phyloP scores from a whole-genome alignment of 2,113 vertebrate genomes.

The Butorides virescens region DNA sequence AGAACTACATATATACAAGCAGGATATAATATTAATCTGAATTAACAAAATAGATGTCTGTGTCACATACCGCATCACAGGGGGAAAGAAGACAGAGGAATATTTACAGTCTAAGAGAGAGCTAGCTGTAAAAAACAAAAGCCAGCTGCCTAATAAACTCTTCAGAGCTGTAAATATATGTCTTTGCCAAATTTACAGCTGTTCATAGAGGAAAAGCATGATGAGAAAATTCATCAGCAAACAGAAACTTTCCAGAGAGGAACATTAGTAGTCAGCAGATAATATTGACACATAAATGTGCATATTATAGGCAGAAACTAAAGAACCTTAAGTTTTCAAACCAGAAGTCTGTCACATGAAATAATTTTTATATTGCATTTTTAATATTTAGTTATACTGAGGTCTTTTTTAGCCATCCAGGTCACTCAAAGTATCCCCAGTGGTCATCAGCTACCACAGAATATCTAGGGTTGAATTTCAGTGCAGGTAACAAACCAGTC shows the following conservation, averaged over 20 bases:
- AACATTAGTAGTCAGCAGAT: background rate
- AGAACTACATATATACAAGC: background rate
- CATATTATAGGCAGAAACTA: background rate
- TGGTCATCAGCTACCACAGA: background rate
- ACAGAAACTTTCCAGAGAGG: background rate
- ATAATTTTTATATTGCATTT: background rate
- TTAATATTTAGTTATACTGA: background rate
- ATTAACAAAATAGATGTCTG: conserved; percentile 7
- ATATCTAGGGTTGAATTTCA: background rate
- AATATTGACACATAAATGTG: background rate
- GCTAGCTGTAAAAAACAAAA: background rate
- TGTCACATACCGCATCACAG: background rate
- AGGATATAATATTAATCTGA: background rate
- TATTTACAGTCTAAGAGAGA: background rate
- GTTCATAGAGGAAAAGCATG: background rate
- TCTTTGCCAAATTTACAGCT: conserved; percentile 19
- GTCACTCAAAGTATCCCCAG: background rate
- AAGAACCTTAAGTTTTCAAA: background rate
- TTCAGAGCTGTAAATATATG: background rate
- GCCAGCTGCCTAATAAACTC: background rate
- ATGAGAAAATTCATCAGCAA: background rate
- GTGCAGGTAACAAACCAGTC: background rate
- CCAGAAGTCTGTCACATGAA: background rate
- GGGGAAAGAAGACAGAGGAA: background rate
- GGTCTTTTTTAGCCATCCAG: background rate